A percentile compares a stretch with the other conserved stretches of the same genome.
Conservation (phyloP, 1,140 invertebrate species). For the Homarus americanus region DNA sequence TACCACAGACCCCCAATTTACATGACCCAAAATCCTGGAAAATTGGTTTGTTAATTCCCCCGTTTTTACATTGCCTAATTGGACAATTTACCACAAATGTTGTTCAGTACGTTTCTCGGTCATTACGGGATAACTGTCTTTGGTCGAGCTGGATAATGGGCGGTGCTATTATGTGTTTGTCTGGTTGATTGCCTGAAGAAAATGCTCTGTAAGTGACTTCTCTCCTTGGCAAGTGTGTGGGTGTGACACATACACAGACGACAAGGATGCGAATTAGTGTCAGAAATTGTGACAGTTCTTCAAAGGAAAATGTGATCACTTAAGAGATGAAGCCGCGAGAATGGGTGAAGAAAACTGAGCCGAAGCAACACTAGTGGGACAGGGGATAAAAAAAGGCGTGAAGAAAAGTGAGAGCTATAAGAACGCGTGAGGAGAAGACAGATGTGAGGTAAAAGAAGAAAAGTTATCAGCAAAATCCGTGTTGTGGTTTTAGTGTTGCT, state of each 20-base stretch:
- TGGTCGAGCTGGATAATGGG: not conserved
- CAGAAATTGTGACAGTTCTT: not conserved
- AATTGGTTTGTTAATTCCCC: not conserved
- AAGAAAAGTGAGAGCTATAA: too few relatives aligned
- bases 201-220: not conserved
- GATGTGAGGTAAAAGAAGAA: too few relatives aligned
- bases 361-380: too few relatives aligned
- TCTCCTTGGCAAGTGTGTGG: not conserved
- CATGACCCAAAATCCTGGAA: not conserved
- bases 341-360: too few relatives aligned
- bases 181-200: not conserved
- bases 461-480: too few relatives aligned
- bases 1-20: not conserved
- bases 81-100: not conserved
- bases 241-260: not conserved
- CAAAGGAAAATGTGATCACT: not conserved
- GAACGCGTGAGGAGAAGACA: too few relatives aligned
- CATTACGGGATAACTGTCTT: not conserved
- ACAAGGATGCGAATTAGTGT: not conserved
- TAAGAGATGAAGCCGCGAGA: not conserved
- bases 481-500: too few relatives aligned
- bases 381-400: too few relatives aligned
- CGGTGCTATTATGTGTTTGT: not conserved
- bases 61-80: not conserved
- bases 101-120: not conserved